phyloP scores from a whole-genome alignment of 2,797 vertebrate species.

The Crenuchus spilurus region DNA sequence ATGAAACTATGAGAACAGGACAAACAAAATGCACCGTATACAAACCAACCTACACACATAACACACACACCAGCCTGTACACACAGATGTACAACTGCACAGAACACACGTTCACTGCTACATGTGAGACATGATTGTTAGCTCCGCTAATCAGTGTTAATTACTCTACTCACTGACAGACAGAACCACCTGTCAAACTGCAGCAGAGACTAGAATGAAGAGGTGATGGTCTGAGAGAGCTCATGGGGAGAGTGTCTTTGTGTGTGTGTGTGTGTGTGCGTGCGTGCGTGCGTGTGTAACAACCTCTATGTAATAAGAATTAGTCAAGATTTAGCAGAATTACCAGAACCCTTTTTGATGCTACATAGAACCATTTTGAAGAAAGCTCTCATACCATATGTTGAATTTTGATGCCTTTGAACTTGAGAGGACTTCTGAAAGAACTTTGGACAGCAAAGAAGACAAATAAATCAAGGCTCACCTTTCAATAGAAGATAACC shows the following conservation, averaged over 20 bases:
- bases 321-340: background rate
- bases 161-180: slow-evolving; percentile 71
- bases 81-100: slow-evolving; percentile 14
- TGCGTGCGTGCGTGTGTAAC: slow-evolving; percentile 21
- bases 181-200: slow-evolving; percentile 61
- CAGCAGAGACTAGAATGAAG: background rate
- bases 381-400: no score
- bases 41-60: slow-evolving; percentile 1
- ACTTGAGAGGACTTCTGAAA: no score
- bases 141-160: slow-evolving; percentile 78
- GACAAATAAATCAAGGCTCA: no score
- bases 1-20: background rate
- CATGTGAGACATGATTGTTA: slow-evolving; percentile 68
- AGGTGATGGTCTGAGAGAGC: background rate
- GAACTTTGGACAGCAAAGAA: no score
- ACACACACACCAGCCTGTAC: slow-evolving; percentile 1
- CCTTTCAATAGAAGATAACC: no score
- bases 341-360: no score
- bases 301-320: background rate
- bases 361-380: no score
- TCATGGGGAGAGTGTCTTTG: background rate
- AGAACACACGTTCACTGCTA: slow-evolving; percentile 8
- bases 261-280: slow-evolving; percentile 32
- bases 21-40: background rate
- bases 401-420: no score